These are phyloP conservation scores for Sceloporus tristichus DNA, from an alignment of 2,113 vertebrate species.

Conservation along the genomic window DNA sequence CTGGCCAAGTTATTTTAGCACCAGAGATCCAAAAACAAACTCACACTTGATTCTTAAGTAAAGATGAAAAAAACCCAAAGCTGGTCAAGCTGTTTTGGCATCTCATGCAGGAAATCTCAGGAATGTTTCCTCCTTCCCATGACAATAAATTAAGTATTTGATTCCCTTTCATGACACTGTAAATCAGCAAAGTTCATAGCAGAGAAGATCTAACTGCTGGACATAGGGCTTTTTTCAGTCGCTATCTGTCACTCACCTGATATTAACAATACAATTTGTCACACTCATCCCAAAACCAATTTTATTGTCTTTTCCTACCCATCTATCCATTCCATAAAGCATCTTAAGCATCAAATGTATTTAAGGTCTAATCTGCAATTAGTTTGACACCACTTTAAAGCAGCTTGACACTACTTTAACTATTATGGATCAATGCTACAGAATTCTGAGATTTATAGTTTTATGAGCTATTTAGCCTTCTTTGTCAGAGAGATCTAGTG, in stretches of 20 bases:
- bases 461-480: too few species aligned
- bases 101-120: not conserved
- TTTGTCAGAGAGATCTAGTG: too few species aligned
- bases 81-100: not conserved
- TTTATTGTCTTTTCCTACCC: not conserved
- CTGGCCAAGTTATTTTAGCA: too few species aligned
- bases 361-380: not conserved
- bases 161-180: not conserved
- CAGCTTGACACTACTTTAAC: too few species aligned
- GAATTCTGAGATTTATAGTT: too few species aligned
- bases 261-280: not conserved
- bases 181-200: not conserved
- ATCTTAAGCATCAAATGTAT: not conserved
- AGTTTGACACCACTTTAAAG: too few species aligned
- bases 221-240: not conserved
- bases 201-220: not conserved
- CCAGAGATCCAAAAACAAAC: too few species aligned
- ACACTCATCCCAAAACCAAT: not conserved
- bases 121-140: too few species aligned
- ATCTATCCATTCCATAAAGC: accelerated
- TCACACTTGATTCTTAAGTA: not conserved
- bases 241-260: not conserved
- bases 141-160: not conserved
- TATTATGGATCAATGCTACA: too few species aligned
- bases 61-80: not conserved